Percentiles rank a stretch among this genome's conserved stretches.
These are phyloP conservation scores for Enteromius treurensis DNA, from an alignment of 2,797 vertebrate genomes.

Conservation along the genomic window DNA sequence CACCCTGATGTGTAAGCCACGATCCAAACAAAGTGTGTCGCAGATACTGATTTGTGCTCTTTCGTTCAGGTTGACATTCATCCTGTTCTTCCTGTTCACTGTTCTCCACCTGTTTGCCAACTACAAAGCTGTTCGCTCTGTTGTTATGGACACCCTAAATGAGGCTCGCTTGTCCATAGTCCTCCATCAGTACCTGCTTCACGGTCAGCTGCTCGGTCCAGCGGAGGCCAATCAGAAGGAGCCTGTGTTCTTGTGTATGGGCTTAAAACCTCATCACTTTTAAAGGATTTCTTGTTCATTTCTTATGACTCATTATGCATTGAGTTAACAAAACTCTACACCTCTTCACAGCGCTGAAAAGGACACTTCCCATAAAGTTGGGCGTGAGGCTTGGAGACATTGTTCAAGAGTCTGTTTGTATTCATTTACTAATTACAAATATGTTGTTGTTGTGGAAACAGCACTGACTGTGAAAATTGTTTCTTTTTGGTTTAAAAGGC, in stretches of 20 bases:
- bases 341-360: constrained; percentile 68
- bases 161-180: constrained; percentile 83
- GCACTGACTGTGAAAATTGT: neutral
- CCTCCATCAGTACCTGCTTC: constrained; percentile 76
- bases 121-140: constrained; percentile 86
- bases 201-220: constrained; percentile 73
- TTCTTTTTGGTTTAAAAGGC: constrained; percentile 65
- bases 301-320: neutral
- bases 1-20: neutral
- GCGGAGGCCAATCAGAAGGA: constrained; percentile 81
- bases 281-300: neutral
- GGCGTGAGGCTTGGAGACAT: constrained; percentile 77
- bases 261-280: neutral
- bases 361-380: constrained; percentile 67
- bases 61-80: constrained; percentile 78
- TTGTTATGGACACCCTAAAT: constrained; percentile 91
- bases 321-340: neutral
- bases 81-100: constrained; percentile 86
- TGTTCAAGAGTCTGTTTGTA: constrained; percentile 62
- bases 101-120: constrained; percentile 88
- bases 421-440: neutral
- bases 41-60: neutral
- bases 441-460: neutral
- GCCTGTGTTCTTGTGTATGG: constrained; percentile 82
- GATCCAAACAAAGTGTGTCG: neutral